Evolutionary conservation across 2,797 vertebrate species (phyloP).

Genomic region (Otolemur crassicaudatus): DNA sequence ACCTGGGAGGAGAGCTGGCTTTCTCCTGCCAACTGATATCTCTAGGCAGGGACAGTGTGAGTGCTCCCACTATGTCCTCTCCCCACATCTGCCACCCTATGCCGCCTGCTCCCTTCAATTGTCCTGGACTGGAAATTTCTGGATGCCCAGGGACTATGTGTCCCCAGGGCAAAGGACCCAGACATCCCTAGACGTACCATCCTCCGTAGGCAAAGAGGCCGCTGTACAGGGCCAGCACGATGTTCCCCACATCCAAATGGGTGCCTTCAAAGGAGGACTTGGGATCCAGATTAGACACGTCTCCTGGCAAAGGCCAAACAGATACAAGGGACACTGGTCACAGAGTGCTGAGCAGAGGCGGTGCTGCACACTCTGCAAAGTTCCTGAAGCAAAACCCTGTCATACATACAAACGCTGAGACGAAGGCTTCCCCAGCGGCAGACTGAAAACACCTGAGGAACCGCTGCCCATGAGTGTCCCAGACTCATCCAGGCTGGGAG

Average conservation of each 20-base stretch:
- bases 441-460: background rate
- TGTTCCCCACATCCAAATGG: slow-evolving; percentile 92
- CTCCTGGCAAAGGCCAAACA: slow-evolving; percentile 86
- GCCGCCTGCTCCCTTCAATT: background rate
- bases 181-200: slow-evolving; percentile 90
- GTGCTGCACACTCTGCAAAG: background rate
- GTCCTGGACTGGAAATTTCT: rapidly evolving
- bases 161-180: background rate
- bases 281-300: slow-evolving; percentile 88
- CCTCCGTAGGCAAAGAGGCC: slow-evolving; percentile 98
- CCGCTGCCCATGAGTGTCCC: background rate
- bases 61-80: too few species aligned
- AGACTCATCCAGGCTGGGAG: too few species aligned
- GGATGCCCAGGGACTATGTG: background rate
- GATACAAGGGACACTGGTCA: background rate
- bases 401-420: background rate
- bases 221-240: slow-evolving; percentile 96
- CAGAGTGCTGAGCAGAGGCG: background rate
- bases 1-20: background rate
- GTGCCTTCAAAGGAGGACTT: slow-evolving; percentile 93
- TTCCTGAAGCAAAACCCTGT: background rate
- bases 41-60: background rate
- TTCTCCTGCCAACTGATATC: background rate
- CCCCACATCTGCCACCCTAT: background rate
- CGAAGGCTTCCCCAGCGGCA: background rate